Evolutionary conservation across 2,797 vertebrate species (phyloP).

Genomic region (Squalus acanthias): DNA sequence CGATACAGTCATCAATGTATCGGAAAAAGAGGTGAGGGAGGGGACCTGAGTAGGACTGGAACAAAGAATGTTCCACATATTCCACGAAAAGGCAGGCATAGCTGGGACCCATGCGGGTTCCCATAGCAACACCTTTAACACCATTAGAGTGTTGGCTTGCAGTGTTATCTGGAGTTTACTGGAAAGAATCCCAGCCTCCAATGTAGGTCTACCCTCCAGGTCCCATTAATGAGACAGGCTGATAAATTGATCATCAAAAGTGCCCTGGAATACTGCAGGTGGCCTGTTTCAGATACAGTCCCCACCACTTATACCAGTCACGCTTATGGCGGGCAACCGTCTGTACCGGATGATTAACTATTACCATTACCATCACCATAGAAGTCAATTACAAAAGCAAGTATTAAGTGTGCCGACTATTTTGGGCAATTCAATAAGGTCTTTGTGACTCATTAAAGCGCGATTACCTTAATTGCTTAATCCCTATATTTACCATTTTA

Average conservation of each 20-base stretch:
- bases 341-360: not conserved
- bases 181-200: not conserved
- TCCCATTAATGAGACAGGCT: not conserved
- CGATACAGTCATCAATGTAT: no score
- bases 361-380: not conserved
- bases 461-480: not conserved
- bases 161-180: not conserved
- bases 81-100: no score
- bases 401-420: not conserved
- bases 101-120: no score
- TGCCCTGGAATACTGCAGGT: not conserved
- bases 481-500: not conserved
- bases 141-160: not conserved
- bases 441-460: not conserved
- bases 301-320: not conserved
- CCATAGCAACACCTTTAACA: no score
- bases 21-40: no score
- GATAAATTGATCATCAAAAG: not conserved
- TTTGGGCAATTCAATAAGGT: not conserved
- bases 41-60: no score
- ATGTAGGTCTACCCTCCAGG: not conserved
- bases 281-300: not conserved
- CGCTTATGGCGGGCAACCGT: not conserved
- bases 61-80: no score
- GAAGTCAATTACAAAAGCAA: not conserved